Evolutionary conservation across 2,888 invertebrate species (phyloP), one percentile per base, ranked within the genome.

Genomic region (Pediacus dermestoides): DNA sequence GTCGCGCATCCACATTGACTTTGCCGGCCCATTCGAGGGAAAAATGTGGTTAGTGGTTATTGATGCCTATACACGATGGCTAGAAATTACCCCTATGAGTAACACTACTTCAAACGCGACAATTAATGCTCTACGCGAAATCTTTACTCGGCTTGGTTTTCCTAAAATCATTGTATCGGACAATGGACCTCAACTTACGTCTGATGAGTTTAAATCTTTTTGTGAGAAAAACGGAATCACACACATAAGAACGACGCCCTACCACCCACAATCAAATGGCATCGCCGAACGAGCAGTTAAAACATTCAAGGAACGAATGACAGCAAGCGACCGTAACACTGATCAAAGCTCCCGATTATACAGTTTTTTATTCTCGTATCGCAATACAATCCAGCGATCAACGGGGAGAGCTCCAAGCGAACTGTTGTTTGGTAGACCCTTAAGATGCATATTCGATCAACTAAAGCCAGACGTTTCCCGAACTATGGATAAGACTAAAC

Each of bases 121-220:
- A 4, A 49, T 53, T 12, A 36, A 39, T 18, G 44, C 15, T 3
- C 16, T 52, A 16, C 15, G 31, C 3, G 16, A 13, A 14, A 10
- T 39, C n/a, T 52, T 56, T 52, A 37, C 51, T 13, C 42, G 52
- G 10, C 28, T 32, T 48, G 55, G 60, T 0, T 42, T 59, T 6
- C 59, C 57, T 4, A 52, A 47, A 12, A 26, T 32, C 2, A 28
- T 60, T 7, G 53, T 61, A 8, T 48, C 54, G 1, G 58, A 58
- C 40, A 60, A 59, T 37, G 57, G 55, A 4, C 41, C 47, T 1
- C 42, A 48, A 13, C 54, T 55, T 27, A 43, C 42, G 4, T 58
- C 54, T 10, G 30, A 40, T 15, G 50, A 57, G 38, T 55, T 60
- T 30, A 16, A 32, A 28, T 12, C 25, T 14, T 44, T 38, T 13